phyloP scores from a whole-genome alignment of 2,113 vertebrate genomes.

The Sciurus niger region DNA sequence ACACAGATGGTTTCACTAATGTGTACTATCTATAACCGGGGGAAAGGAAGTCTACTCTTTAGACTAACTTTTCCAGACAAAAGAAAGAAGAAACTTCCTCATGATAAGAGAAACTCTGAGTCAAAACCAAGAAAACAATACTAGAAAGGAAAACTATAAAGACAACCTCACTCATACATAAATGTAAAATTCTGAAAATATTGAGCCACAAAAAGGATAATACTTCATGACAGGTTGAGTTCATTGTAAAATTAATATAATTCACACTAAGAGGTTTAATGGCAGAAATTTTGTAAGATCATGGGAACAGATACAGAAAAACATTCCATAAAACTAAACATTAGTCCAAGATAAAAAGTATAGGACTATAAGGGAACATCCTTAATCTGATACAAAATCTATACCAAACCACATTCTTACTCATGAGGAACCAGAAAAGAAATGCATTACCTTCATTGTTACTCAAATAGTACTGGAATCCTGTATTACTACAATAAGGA shows the following conservation, averaged over 20 bases:
- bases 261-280: conserved; percentile 52
- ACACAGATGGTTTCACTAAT: conserved; percentile 2
- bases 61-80: conserved; percentile 27
- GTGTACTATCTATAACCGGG: conserved; percentile 31
- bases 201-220: conserved; percentile 4
- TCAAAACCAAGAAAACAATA: conserved; percentile 12
- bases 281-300: neutral
- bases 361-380: neutral
- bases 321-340: neutral
- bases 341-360: neutral
- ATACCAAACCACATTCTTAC: neutral
- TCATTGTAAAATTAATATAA: conserved; percentile 53
- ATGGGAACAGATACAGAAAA: neutral
- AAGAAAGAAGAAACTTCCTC: conserved; percentile 19
- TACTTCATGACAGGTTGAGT: neutral
- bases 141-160: conserved; percentile 46
- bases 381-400: neutral
- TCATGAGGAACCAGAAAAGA: neutral
- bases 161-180: neutral
- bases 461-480: neutral
- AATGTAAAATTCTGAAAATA: conserved; percentile 41
- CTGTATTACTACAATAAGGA: neutral
- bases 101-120: neutral
- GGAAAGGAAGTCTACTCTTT: conserved; percentile 33
- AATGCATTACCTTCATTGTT: neutral